Conservation (phyloP, 2,888 invertebrate species). For the Tromatobia lineatoria region DNA sequence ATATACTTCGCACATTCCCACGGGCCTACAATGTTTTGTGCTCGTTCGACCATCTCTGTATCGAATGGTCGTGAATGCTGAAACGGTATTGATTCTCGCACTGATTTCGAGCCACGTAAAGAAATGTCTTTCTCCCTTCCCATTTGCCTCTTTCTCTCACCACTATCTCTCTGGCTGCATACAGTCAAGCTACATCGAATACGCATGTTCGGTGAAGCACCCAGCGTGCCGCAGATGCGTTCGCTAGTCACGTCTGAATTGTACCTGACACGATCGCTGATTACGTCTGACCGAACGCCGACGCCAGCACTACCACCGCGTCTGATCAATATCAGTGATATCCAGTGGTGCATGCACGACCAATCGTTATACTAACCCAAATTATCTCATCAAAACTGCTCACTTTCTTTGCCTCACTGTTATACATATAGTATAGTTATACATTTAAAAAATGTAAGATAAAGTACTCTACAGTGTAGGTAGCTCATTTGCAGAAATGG, state of each 20-base stretch:
- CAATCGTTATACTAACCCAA: conserved; percentile 9
- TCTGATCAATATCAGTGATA: conserved; percentile 43
- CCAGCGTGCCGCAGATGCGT: conserved; percentile 40
- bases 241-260: conserved; percentile 54
- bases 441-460: too few relatives aligned
- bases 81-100: conserved; percentile 56
- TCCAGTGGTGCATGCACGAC: conserved; percentile 12
- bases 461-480: too few relatives aligned
- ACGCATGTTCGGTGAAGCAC: conserved; percentile 38
- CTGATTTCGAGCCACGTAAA: conserved; percentile 47
- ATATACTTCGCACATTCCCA: conserved; percentile 23
- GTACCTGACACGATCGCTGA: conserved; percentile 64
- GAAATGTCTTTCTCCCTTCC: conserved; percentile 25
- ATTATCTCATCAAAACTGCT: conserved; percentile 5
- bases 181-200: conserved; percentile 8
- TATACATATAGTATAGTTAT: background rate
- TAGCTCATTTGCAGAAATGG: too few relatives aligned
- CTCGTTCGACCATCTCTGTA: conserved; percentile 11
- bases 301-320: conserved; percentile 28
- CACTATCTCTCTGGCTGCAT: background rate
- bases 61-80: conserved; percentile 52
- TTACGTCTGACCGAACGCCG: conserved; percentile 52
- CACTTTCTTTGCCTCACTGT: background rate
- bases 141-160: background rate
- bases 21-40: conserved; percentile 32